A percentile compares a stretch with the other conserved stretches of the same genome.
These are phyloP conservation scores for Lycopodina hypogea DNA, from an alignment of 37 sponge, comb jelly and placozoan genomes.

Conservation along the genomic window DNA sequence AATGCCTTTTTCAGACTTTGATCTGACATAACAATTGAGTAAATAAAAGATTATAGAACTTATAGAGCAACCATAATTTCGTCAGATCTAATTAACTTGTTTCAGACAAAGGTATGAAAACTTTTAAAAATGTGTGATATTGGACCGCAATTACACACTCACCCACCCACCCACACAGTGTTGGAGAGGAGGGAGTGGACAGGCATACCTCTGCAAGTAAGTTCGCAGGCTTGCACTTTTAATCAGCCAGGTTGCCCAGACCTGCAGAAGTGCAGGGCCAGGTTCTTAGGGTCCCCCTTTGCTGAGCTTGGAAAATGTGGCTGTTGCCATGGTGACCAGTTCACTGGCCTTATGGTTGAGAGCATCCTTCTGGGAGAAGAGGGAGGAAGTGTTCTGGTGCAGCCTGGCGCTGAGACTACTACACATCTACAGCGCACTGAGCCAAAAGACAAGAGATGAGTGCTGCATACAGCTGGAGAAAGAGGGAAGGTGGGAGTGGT, in stretches of 20 bases:
- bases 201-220: slow-evolving; percentile 52
- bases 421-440: slow-evolving; percentile 67
- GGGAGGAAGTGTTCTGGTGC: slow-evolving; percentile 51
- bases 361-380: slow-evolving; percentile 83
- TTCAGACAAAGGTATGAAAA: too few species aligned
- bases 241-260: slow-evolving; percentile 58
- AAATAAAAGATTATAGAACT: too few species aligned
- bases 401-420: slow-evolving; percentile 70
- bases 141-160: too few species aligned
- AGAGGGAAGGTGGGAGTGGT: not conserved
- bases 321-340: slow-evolving; percentile 51
- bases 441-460: slow-evolving; percentile 69
- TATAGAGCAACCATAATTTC: too few species aligned
- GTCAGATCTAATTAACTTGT: too few species aligned
- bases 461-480: slow-evolving; percentile 50
- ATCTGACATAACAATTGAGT: too few species aligned
- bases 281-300: slow-evolving; percentile 73
- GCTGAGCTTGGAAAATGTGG: slow-evolving; percentile 42
- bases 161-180: too few species aligned
- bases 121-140: too few species aligned
- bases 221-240: slow-evolving; percentile 47
- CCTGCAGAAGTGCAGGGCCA: slow-evolving; percentile 77
- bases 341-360: slow-evolving; percentile 66
- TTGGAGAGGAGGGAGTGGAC: not conserved
- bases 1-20: too few species aligned